Conservation (phyloP, 1,140 invertebrate genomes). For the Thaumatotibia leucotreta region DNA sequence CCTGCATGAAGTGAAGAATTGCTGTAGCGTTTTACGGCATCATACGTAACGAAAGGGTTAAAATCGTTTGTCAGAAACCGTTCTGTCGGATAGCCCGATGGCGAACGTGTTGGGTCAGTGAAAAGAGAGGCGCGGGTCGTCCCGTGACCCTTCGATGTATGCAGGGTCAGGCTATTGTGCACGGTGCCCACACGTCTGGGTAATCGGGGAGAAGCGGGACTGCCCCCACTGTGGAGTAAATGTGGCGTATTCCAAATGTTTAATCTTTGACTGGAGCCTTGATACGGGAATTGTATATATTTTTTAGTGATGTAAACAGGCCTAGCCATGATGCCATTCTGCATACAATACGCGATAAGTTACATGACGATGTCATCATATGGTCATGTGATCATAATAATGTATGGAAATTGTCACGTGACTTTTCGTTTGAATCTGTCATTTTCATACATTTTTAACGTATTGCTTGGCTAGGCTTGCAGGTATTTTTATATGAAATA, state of each 20-base stretch:
- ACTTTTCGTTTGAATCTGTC: no score
- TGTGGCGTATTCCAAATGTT: background rate
- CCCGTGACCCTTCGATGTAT: constrained; percentile 5
- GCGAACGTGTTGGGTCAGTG: constrained; percentile 1
- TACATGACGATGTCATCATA: no score
- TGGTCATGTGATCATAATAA: no score
- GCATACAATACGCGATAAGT: no score
- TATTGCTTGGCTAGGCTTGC: no score
- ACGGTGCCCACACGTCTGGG: background rate
- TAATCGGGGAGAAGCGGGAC: background rate
- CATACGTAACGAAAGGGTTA: background rate
- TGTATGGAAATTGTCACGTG: no score
- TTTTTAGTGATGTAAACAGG: no score
- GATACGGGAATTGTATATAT: no score
- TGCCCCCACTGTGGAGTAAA: background rate
- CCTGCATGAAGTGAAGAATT: background rate
- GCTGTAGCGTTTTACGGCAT: background rate
- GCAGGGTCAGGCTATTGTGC: constrained; percentile 1
- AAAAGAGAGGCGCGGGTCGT: background rate
- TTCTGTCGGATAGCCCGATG: background rate
- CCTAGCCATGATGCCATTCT: no score
- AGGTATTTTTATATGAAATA: no score
- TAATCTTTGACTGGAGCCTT: no score
- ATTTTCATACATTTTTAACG: no score
- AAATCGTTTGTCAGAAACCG: background rate